Conservation (phyloP, 1,140 invertebrate genomes). For the Pteromalus puparum region DNA sequence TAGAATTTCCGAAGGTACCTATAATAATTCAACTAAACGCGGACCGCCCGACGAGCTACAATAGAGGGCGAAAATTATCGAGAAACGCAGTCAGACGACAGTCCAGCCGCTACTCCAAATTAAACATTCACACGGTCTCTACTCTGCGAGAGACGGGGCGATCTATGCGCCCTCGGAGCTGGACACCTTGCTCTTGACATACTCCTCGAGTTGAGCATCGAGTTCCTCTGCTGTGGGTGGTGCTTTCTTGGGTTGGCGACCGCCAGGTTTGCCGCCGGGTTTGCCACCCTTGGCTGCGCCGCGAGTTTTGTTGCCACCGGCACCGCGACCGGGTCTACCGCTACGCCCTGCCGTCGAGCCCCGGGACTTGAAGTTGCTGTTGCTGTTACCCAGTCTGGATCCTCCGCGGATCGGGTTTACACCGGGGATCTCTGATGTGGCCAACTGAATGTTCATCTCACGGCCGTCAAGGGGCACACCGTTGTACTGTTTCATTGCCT, state of each 20-base stretch:
- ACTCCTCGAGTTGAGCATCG: conserved; percentile 95
- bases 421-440: conserved; percentile 83
- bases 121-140: background rate
- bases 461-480: conserved; percentile 96
- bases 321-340: conserved; percentile 12
- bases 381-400: conserved; percentile 62
- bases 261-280: background rate
- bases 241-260: conserved; percentile 60
- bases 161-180: conserved; percentile 47
- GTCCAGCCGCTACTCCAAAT: background rate
- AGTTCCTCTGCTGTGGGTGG: conserved; percentile 92
- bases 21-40: background rate
- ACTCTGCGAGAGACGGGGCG: background rate
- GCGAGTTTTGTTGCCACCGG: background rate
- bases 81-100: background rate
- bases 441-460: conserved; percentile 95
- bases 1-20: background rate
- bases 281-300: conserved; percentile 5
- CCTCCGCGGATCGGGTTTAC: conserved; percentile 65
- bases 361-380: conserved; percentile 35
- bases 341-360: background rate
- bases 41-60: background rate
- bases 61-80: background rate
- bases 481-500: conserved; percentile 99
- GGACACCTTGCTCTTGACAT: conserved; percentile 80